Evolutionary conservation across 2,888 invertebrate species (phyloP), one percentile per base, ranked within the genome.

Genomic region (Apodemia hepburni): DNA sequence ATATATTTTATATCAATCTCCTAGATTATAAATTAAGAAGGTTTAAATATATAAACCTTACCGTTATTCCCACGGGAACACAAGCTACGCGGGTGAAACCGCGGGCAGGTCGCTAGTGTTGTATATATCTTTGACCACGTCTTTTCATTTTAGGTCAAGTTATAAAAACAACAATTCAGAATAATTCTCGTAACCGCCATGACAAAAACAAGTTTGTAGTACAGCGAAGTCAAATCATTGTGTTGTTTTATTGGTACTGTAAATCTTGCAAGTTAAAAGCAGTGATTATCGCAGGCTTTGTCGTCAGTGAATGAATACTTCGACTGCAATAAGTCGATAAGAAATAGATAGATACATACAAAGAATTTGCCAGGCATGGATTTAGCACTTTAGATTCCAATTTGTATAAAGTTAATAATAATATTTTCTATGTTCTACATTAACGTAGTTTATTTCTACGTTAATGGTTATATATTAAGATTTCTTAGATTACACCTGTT

Each of bases 251-350:
- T 81, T 78, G 74, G 68, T 68, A 73, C 71, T 74, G 72, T 82
- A 83, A 78, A 76, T 71, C 64, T 71, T 42, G 15, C 42, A 67
- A 67, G 69, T 78, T 74, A 84, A 81, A 73, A 68, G 69, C 45
- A 59, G 76, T 80, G 80, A 85, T 87, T 81, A 87, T 85, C 70
- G 73, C 67, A 64, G 61, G 75, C 72, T 77, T 81, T 83, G 76
- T 75, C 70, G 64, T 64, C 6, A n/a, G 5, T 62, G 77, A 73
- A 76, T 76, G 74, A 70, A 71, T 73, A 42, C 74, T 71, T 67
- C 61, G 60, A 49, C 35, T 60, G 61, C 42, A 58, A 58, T 42
- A 49, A 22, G 5, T 45, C n/a, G n/a, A 27, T 29, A 47, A 58
- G 12, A 49, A 22, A 58, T 18, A 18, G 5, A 59, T 18, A 62